Evolutionary conservation across 2,113 vertebrate genomes (phyloP).

Genomic region (Pandion haliaetus): DNA sequence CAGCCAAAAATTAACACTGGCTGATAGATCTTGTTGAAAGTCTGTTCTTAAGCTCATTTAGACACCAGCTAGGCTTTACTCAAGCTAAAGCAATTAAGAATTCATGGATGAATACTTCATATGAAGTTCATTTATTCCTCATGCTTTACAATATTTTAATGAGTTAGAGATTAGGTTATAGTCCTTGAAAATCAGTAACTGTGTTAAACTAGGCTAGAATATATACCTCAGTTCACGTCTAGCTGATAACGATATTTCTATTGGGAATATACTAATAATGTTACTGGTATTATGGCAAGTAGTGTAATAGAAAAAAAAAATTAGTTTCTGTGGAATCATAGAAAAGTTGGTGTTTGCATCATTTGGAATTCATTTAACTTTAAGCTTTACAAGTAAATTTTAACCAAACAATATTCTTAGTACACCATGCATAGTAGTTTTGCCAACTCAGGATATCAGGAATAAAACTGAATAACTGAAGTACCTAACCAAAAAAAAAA

Average conservation of each 20-base stretch:
- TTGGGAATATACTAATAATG: neutral
- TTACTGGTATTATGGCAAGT: neutral
- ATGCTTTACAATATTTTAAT: slow-evolving; percentile 37
- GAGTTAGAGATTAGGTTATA: neutral
- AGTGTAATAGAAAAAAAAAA: neutral
- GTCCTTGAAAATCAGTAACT: slow-evolving; percentile 16
- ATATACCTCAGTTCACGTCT: neutral
- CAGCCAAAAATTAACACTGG: neutral
- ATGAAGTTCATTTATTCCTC: slow-evolving; percentile 20
- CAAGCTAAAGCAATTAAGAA: slow-evolving; percentile 23
- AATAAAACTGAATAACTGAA: neutral
- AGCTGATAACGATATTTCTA: neutral
- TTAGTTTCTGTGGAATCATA: neutral
- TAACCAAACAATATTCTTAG: neutral
- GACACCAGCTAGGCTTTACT: neutral
- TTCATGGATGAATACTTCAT: slow-evolving; percentile 36
- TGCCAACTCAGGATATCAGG: neutral
- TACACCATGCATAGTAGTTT: neutral
- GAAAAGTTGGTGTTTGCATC: neutral
- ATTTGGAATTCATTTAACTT: neutral
- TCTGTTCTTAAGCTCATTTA: slow-evolving; percentile 13
- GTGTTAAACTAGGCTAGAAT: neutral
- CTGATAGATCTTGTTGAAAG: neutral
- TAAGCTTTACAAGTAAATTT: neutral
- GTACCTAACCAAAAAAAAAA: neutral